Conservation (phyloP, 64 coral and sea anemone species). For the Platygyra sinensis region DNA sequence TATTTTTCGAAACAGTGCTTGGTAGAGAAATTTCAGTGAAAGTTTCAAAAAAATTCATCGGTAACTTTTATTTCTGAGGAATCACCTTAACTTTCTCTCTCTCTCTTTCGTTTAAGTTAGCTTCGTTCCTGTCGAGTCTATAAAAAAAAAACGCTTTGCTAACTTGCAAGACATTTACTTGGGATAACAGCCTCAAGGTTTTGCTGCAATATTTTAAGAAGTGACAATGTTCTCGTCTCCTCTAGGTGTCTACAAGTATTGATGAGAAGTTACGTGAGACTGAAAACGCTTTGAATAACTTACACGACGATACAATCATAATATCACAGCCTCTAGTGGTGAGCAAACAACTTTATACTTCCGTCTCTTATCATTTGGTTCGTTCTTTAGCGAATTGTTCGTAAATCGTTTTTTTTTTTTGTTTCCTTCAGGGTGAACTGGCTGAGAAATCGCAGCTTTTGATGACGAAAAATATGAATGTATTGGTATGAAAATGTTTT, state of each 20-base stretch:
- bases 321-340: slow-evolving; percentile 26
- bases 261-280: slow-evolving; percentile 10
- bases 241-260: neutral
- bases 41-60: no score
- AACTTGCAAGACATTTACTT: no score
- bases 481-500: neutral
- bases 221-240: neutral
- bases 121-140: no score
- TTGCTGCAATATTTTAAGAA: no score
- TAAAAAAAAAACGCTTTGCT: no score
- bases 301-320: slow-evolving; percentile 2
- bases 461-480: slow-evolving; percentile 31
- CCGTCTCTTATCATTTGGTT: neutral
- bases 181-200: no score
- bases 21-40: no score
- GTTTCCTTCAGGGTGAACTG: neutral
- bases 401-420: neutral
- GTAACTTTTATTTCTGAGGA: no score
- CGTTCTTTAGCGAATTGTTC: neutral
- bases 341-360: neutral
- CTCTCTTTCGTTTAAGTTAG: no score
- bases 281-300: slow-evolving; percentile 11
- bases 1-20: no score
- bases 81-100: no score
- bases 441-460: slow-evolving; percentile 15